Percentiles rank a stretch among this genome's conserved stretches.
phyloP scores from a whole-genome alignment of 2,113 vertebrate genomes.

The Donacobius atricapilla region DNA sequence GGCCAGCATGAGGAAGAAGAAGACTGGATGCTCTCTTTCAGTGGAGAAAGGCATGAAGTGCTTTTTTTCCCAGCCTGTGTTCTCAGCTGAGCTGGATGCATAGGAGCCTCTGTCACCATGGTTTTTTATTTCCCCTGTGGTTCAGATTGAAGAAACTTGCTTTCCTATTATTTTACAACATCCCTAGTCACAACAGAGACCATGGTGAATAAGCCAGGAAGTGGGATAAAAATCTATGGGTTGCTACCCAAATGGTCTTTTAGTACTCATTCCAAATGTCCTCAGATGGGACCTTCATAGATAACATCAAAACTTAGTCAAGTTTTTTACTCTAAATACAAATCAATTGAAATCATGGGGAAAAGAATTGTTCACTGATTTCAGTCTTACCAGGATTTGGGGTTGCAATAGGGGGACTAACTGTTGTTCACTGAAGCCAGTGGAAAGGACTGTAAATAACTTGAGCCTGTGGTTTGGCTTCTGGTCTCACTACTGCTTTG shows the following conservation, averaged over 20 bases:
- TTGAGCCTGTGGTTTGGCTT: background rate
- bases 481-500: background rate
- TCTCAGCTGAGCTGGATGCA: background rate
- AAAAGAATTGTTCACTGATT: background rate
- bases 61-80: background rate
- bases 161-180: background rate
- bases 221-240: background rate
- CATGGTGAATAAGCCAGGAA: background rate
- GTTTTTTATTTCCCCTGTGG: background rate
- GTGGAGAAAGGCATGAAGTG: background rate
- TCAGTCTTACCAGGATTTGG: background rate
- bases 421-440: background rate
- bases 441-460: background rate
- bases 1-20: background rate
- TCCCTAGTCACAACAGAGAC: background rate
- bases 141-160: background rate
- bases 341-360: background rate
- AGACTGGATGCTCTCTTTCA: background rate
- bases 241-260: background rate
- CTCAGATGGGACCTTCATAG: background rate
- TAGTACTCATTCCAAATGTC: background rate
- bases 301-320: background rate
- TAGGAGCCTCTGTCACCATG: background rate
- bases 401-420: background rate
- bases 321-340: background rate